phyloP scores from a whole-genome alignment of 2,888 invertebrate species.

The Drosophila bunnanda region DNA sequence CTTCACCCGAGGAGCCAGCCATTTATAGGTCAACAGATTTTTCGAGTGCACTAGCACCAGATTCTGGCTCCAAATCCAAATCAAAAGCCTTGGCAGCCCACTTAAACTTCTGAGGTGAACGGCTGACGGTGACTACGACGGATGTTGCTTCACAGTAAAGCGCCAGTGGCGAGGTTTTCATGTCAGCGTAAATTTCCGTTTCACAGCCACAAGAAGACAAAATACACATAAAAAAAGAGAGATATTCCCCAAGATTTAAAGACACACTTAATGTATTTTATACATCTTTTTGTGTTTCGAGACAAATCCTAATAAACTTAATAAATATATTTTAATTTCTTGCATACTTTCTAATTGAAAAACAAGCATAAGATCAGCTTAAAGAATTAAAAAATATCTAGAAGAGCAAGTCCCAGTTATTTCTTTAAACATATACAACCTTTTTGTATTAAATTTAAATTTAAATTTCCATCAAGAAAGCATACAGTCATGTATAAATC shows the following conservation, averaged over 20 bases:
- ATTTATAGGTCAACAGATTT: constrained; percentile 1
- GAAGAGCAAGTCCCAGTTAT: neutral
- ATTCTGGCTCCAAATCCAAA: constrained; percentile 23
- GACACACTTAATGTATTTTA: neutral
- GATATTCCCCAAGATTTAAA: neutral
- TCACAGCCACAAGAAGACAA: constrained; percentile 49
- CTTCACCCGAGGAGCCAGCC: neutral
- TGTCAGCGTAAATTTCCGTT: constrained; percentile 80
- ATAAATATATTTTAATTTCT: neutral
- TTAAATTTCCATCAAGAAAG: neutral
- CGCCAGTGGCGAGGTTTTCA: constrained; percentile 74
- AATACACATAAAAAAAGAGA: neutral
- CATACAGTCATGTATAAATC: neutral
- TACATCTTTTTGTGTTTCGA: neutral
- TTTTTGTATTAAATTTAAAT: neutral
- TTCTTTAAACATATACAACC: neutral
- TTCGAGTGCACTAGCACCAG: constrained; percentile 19
- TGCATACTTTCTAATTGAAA: neutral
- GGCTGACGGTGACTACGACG: constrained; percentile 51
- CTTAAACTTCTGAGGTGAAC: constrained; percentile 64
- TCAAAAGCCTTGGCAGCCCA: constrained; percentile 52
- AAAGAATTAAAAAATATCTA: neutral
- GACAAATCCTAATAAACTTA: too few species aligned
- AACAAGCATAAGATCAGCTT: neutral
- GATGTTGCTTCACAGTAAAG: constrained; percentile 70